Evolutionary conservation across 2,797 vertebrate genomes (phyloP).

Genomic region (Sebastiscus albofasciatus): DNA sequence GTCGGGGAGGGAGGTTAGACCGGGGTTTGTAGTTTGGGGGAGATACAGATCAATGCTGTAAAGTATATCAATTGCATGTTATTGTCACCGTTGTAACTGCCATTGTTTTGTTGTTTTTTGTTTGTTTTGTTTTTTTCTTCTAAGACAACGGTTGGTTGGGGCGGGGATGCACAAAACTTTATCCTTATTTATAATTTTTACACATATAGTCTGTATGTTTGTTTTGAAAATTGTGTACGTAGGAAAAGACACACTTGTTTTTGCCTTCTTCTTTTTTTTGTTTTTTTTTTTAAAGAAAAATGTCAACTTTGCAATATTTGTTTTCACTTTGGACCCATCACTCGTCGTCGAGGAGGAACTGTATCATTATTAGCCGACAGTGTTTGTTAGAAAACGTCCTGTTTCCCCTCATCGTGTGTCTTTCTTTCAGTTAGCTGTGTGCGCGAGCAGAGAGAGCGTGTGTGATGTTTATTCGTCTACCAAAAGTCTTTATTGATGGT

Average conservation of each 20-base stretch:
- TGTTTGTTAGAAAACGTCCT: slow-evolving; percentile 50
- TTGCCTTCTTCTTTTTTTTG: slow-evolving; percentile 35
- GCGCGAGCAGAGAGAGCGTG: slow-evolving; percentile 24
- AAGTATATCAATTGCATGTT: slow-evolving; percentile 86
- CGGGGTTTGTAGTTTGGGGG: slow-evolving; percentile 61
- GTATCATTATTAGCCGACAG: slow-evolving; percentile 55
- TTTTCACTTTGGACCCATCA: slow-evolving; percentile 64
- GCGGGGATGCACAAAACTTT: slow-evolving; percentile 76
- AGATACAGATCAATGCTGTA: slow-evolving; percentile 83
- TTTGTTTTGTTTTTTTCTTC: slow-evolving; percentile 35
- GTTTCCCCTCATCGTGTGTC: slow-evolving; percentile 37
- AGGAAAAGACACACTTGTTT: slow-evolving; percentile 74
- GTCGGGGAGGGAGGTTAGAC: slow-evolving; percentile 46
- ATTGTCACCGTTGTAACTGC: slow-evolving; percentile 83
- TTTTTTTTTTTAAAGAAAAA: background rate
- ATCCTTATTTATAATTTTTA: slow-evolving; percentile 86
- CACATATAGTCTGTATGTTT: slow-evolving; percentile 73
- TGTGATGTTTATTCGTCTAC: slow-evolving; percentile 65
- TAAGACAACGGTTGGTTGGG: slow-evolving; percentile 55
- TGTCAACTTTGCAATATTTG: slow-evolving; percentile 65
- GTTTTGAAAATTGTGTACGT: slow-evolving; percentile 68
- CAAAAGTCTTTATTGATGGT: slow-evolving; percentile 76
- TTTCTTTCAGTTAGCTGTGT: slow-evolving; percentile 44
- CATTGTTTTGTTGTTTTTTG: slow-evolving; percentile 69
- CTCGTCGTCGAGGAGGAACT: slow-evolving; percentile 50